These are phyloP conservation scores for Calosoma granatense DNA, from an alignment of 1,140 invertebrate genomes.

Conservation along the genomic window DNA sequence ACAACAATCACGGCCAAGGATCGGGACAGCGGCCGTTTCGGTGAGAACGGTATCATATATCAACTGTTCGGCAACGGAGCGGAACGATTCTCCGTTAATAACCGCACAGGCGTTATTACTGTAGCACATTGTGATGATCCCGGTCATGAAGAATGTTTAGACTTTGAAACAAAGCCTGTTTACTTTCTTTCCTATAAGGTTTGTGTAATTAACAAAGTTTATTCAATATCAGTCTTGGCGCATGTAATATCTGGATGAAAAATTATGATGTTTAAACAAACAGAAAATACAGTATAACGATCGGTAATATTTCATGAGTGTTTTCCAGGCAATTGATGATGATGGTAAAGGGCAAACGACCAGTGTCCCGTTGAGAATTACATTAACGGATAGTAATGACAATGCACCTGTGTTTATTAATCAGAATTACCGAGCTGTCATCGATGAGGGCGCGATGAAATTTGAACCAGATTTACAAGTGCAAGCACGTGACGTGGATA, in stretches of 20 bases:
- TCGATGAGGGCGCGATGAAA: constrained; percentile 71
- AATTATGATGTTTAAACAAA: too few species aligned
- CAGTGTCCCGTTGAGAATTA: constrained; percentile 67
- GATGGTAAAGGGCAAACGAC: constrained; percentile 65
- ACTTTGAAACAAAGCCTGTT: constrained; percentile 72
- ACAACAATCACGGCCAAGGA: constrained; percentile 71
- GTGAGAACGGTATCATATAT: constrained; percentile 68
- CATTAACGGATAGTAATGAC: constrained; percentile 76
- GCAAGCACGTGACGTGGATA: constrained; percentile 68
- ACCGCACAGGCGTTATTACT: constrained; percentile 67
- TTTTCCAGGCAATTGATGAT: constrained; percentile 67
- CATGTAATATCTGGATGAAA: too few species aligned
- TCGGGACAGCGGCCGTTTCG: constrained; percentile 67
- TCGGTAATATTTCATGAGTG: constrained; percentile 15
- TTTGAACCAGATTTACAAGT: constrained; percentile 68
- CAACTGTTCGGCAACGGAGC: constrained; percentile 72
- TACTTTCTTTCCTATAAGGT: constrained; percentile 80
- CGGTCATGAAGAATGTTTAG: constrained; percentile 59
- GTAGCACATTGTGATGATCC: constrained; percentile 65
- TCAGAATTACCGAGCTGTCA: constrained; percentile 61
- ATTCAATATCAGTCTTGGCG: background rate
- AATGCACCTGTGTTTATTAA: constrained; percentile 69
- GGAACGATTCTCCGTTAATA: constrained; percentile 73
- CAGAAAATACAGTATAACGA: too few species aligned
- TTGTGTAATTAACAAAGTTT: background rate